Evolutionary conservation across 2,888 invertebrate species (phyloP), one percentile per base, ranked within the genome.

Genomic region (Thelaira solivaga): DNA sequence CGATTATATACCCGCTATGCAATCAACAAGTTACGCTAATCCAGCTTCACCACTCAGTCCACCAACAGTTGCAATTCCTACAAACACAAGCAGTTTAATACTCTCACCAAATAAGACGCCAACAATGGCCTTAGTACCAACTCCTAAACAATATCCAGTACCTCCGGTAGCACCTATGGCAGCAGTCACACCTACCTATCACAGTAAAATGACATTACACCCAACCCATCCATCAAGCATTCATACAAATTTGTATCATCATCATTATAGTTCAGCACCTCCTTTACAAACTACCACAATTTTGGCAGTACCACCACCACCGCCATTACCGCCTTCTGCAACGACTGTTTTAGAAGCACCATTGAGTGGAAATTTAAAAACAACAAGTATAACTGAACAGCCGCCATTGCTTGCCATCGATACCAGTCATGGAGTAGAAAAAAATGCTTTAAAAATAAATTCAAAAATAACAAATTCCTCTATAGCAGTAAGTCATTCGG

Each of bases 1-100:
- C 78, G 88, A 88, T 78, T 88, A 86, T 80, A 80, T 85, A 80
- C 80, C 84, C 39, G 71, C 83, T 73, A 80, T 80, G 51, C 75
- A 75, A 45, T 53, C 80, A 67, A 76, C 80, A 73, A 82, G 78
- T 62, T 85, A 83, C 80, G 82, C 85, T 61, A 76, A 80, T 36
- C 85, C 78, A 47, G 55, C 81, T 11, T 69, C 87, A 34, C 82
- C 86, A 26, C 80, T 87, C 7, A 85, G 86, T 59, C 85, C 86
- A 22, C 81, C 83, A 26, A 83, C 79, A 10, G 81, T 84, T 31
- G 79, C 81, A 45, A 82, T 86, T 20, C 73, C 76, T 10, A 49
- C 81, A 22, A 67, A 81, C 26, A 45, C 72, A 11, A 73, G 51
- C 26, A 84, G 86, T n/a, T 65, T 86, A 76, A 85, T 87, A 79